phyloP scores from a whole-genome alignment of 1,140 invertebrate species.

The Heliothis subflexa region DNA sequence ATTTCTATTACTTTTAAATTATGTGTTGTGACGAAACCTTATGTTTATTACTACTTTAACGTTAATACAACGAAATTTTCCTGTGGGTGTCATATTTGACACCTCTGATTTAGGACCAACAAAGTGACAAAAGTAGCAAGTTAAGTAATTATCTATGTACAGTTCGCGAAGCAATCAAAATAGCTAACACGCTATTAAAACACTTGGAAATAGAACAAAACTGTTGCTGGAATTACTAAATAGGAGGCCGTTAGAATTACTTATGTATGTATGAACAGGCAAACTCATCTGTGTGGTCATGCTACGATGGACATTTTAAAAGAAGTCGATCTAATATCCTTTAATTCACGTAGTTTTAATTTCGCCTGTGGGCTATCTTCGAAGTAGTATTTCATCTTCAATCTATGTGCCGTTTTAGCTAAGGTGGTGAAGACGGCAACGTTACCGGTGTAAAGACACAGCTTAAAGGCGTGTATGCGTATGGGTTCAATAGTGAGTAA shows the following conservation, averaged over 20 bases:
- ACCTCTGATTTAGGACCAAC: constrained; percentile 55
- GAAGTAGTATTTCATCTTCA: no score
- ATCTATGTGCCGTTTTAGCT: constrained; percentile 23
- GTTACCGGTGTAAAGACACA: constrained; percentile 86
- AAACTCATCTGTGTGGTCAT: not conserved
- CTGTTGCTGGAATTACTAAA: constrained; percentile 35
- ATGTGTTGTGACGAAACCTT: not conserved
- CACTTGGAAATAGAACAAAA: constrained; percentile 57
- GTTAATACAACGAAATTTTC: not conserved
- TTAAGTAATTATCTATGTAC: constrained; percentile 71
- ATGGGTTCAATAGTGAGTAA: constrained; percentile 87
- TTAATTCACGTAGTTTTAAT: no score
- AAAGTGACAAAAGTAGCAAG: constrained; percentile 72
- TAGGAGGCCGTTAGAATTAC: constrained; percentile 12
- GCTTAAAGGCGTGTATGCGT: constrained; percentile 82
- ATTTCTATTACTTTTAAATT: constrained; percentile 11
- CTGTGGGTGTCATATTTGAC: constrained; percentile 46
- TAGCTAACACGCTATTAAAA: constrained; percentile 66
- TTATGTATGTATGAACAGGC: not conserved
- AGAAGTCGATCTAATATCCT: not conserved
- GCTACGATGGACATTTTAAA: not conserved
- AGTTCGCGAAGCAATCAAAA: constrained; percentile 74
- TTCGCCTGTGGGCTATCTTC: no score
- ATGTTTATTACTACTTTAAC: constrained; percentile 19
- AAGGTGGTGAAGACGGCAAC: constrained; percentile 75